Evolutionary conservation across 2,888 invertebrate genomes (phyloP).

Genomic region (Anthophora plumipes): DNA sequence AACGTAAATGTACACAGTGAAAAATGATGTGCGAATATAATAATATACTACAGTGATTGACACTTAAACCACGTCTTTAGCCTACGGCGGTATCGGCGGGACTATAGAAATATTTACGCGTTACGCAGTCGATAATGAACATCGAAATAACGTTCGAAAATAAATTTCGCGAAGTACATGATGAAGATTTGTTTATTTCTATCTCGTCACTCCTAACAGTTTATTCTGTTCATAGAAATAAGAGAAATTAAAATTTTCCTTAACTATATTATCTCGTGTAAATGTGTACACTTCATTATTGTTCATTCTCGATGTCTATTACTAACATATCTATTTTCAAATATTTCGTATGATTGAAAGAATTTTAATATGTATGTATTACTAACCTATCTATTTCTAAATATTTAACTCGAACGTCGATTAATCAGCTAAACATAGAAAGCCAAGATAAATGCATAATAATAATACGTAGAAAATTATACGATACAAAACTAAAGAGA

Average conservation of each 20-base stretch:
- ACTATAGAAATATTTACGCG: conserved; percentile 10
- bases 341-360: too few species aligned
- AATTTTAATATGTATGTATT: too few species aligned
- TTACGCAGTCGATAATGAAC: conserved; percentile 25
- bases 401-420: too few species aligned
- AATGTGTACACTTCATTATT: too few species aligned
- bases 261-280: too few species aligned
- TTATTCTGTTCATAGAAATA: neutral
- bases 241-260: neutral
- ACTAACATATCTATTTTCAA: too few species aligned
- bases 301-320: too few species aligned
- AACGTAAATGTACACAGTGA: neutral
- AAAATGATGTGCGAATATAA: conserved; percentile 13
- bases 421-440: too few species aligned
- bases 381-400: too few species aligned
- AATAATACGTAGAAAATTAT: too few species aligned
- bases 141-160: conserved; percentile 34
- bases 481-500: too few species aligned
- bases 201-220: neutral
- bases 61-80: conserved; percentile 29
- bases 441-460: too few species aligned
- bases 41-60: conserved; percentile 7
- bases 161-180: neutral
- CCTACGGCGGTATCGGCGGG: conserved; percentile 9
- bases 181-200: conserved; percentile 4